phyloP scores from a whole-genome alignment of 2,113 vertebrate species.

The Clinocottus analis region DNA sequence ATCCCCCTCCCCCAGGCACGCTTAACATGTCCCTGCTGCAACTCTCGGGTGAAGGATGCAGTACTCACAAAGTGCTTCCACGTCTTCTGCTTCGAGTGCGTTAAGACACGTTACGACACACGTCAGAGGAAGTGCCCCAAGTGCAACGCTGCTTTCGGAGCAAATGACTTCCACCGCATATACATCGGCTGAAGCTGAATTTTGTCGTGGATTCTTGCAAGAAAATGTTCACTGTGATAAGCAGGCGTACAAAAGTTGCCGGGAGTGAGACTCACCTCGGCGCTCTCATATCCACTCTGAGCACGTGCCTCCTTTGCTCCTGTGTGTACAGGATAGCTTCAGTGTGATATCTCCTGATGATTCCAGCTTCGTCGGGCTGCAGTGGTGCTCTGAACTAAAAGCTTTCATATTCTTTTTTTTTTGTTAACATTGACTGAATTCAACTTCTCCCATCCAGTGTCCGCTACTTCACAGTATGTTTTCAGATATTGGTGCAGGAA shows the following conservation, averaged over 20 bases:
- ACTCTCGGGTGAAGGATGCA: conserved; percentile 95
- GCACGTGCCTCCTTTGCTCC: conserved; percentile 8
- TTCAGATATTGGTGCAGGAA: conserved; percentile 17
- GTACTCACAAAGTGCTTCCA: conserved; percentile 98
- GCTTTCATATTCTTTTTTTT: conserved; percentile 13
- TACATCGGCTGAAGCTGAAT: conserved; percentile 88
- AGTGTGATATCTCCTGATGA: conserved; percentile 9
- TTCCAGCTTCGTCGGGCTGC: not conserved
- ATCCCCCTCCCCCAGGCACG: conserved; percentile 84
- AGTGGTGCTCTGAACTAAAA: conserved; percentile 32
- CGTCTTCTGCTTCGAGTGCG: conserved; percentile 97
- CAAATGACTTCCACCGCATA: conserved; percentile 97
- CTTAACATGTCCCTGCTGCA: conserved; percentile 96
- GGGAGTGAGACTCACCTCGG: conserved; percentile 29
- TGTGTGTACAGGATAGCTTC: conserved; percentile 9
- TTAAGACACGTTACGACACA: conserved; percentile 95
- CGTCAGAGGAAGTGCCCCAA: conserved; percentile 98
- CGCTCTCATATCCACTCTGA: conserved; percentile 12
- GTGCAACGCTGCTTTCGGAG: conserved; percentile 96
- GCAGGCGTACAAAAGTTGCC: conserved; percentile 1
- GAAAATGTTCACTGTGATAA: not conserved
- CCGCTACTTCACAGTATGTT: conserved; percentile 16
- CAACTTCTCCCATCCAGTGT: conserved; percentile 22
- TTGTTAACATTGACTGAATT: conserved; percentile 38
- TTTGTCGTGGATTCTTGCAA: not conserved